phyloP scores from a whole-genome alignment of 2,113 vertebrate genomes.

The Strix uralensis region DNA sequence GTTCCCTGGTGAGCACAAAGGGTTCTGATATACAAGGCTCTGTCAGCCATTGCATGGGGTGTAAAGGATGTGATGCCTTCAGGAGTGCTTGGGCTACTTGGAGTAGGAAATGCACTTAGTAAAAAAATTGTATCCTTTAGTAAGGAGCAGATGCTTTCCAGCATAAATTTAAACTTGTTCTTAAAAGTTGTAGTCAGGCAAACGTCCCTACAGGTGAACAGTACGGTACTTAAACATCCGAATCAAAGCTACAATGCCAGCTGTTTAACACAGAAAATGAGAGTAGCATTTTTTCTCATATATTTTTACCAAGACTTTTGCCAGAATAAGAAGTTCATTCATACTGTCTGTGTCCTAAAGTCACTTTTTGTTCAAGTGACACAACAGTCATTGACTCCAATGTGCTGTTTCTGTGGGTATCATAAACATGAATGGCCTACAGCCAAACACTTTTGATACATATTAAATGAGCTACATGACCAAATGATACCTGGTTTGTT shows the following conservation, averaged over 20 bases:
- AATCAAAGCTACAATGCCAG: neutral
- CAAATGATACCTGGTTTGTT: neutral
- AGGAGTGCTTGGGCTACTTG: neutral
- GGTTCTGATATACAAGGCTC: neutral
- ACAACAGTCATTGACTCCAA: neutral
- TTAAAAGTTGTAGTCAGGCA: neutral
- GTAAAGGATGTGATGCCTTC: neutral
- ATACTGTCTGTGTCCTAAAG: neutral
- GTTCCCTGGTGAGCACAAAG: neutral
- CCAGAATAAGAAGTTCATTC: neutral
- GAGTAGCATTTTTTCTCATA: neutral
- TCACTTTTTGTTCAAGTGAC: neutral
- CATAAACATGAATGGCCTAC: neutral
- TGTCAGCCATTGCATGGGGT: neutral
- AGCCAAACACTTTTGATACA: neutral
- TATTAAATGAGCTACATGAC: neutral
- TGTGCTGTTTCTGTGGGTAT: neutral
- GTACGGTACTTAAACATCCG: neutral
- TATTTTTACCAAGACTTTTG: neutral
- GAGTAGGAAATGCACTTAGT: neutral
- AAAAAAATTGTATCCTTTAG: neutral
- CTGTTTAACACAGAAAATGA: neutral
- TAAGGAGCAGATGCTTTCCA: neutral
- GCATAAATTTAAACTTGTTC: neutral
- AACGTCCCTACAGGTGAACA: neutral